These are phyloP conservation scores for Cuculus canorus DNA, from an alignment of 2,797 vertebrate species.

Conservation along the genomic window DNA sequence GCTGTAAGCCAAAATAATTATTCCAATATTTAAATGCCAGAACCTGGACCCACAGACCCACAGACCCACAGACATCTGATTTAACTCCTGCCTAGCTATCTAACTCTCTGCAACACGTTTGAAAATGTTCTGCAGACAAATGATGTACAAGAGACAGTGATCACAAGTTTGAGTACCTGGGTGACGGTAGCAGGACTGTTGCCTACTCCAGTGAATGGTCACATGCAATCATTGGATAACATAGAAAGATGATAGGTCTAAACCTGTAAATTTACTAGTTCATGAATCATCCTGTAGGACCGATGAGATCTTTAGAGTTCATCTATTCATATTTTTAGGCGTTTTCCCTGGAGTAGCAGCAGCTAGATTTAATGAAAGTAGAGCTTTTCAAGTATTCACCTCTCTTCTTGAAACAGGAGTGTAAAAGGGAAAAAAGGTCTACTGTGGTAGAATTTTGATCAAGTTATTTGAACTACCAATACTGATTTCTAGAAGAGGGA, in stretches of 20 bases:
- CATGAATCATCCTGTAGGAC: background rate
- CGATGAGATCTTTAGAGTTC: background rate
- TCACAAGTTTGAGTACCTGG: background rate
- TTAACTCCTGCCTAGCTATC: background rate
- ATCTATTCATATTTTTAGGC: background rate
- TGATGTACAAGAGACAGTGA: background rate
- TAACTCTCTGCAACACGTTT: accelerated
- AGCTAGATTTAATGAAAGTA: background rate
- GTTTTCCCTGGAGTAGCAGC: background rate
- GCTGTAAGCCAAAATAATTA: background rate
- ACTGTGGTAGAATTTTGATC: background rate
- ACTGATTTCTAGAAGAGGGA: background rate
- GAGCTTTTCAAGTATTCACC: background rate
- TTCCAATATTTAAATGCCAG: background rate
- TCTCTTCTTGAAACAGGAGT: background rate
- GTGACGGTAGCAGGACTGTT: background rate
- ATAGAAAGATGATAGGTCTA: background rate
- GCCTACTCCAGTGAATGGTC: background rate
- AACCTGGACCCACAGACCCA: background rate
- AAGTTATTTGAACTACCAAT: background rate
- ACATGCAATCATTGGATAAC: background rate
- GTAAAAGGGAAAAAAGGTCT: accelerated
- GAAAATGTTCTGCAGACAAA: background rate
- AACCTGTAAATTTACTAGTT: background rate
- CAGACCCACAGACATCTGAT: background rate